These are phyloP conservation scores for Ceratina japonica DNA, from an alignment of 1,140 invertebrate genomes.

Conservation along the genomic window DNA sequence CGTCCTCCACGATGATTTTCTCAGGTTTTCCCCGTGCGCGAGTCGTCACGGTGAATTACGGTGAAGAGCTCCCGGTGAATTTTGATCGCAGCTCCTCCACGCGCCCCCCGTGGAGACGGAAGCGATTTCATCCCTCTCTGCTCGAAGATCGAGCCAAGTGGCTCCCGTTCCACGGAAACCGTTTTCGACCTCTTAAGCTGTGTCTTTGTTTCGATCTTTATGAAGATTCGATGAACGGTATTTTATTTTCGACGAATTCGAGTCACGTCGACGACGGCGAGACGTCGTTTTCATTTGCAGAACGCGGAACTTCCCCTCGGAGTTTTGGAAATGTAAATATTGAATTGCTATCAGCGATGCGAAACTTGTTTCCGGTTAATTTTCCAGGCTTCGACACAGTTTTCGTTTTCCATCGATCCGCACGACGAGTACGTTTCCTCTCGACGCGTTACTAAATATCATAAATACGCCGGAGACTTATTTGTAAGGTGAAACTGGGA, in stretches of 20 bases:
- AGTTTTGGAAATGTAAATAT: conserved; percentile 12
- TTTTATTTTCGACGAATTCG: too few relatives aligned
- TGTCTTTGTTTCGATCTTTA: too few relatives aligned
- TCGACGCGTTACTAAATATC: too few relatives aligned
- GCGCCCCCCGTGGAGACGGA: neutral
- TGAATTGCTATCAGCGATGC: conserved; percentile 16
- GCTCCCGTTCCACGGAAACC: neutral
- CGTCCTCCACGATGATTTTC: conserved; percentile 56
- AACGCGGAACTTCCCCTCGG: too few relatives aligned
- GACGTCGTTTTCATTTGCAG: too few relatives aligned
- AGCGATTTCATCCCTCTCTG: conserved; percentile 1
- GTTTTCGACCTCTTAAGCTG: too few relatives aligned
- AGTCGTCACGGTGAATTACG: conserved; percentile 38
- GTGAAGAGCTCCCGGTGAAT: conserved; percentile 26
- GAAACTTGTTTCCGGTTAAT: conserved; percentile 6
- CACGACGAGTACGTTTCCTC: too few relatives aligned
- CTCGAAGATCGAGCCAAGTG: neutral
- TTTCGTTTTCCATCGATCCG: too few relatives aligned
- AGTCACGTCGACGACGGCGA: too few relatives aligned
- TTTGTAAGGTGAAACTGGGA: too few relatives aligned
- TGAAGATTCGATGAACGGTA: too few relatives aligned
- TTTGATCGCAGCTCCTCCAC: conserved; percentile 12
- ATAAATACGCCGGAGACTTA: too few relatives aligned
- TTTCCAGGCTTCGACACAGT: neutral
- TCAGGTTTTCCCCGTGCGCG: conserved; percentile 23